Base-by-base conservation (phyloP, 2,888 invertebrate species). In the Habroteleia sp. region DNA sequence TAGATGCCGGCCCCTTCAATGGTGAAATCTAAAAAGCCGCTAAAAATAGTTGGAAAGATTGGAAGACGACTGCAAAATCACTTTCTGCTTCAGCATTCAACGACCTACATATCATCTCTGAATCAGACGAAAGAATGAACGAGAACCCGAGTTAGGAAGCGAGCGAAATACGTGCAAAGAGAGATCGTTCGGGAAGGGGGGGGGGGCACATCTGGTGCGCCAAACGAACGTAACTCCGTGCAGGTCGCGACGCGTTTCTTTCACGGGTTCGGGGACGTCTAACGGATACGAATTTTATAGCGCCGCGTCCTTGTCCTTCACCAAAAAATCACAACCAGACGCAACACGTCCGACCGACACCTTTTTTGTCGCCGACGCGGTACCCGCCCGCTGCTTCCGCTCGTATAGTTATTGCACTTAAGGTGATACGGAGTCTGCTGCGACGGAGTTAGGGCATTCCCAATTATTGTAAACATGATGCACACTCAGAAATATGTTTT, bases 81-180 rank as follows among this genome's bases (percentile, higher is more conserved):
- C 73, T 73, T 73, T 69, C 65, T 60, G 60, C 69, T 54, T 74
- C 74, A 56, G 63, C 48, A 78, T 68, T 78, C 74, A 35, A 62
- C 77, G 75, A 77, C 77, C 78, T 72, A 78, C 74, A 77, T 77
- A 77, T 78, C 73, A 78, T 77, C 76, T 58, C 63, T 74, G 62
- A 65, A 71, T 74, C 74, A 29, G 62, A 66, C 62, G 62, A 66
- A 74, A 56, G 76, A 74, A 76, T 66, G 74, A 68, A 69, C 52
- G 50, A 46, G 56, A 71, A 58, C 29, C 46, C 35, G 41, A 27
- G 68, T 39, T 27, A 20, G 52, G 14, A 46, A 60, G 46, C 27
- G 54, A 52, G 48, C 31, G 39, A 52, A 39, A 29, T 50, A 48
- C 60, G 39, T 54, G 46, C 39, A 25, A 35, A 37, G 33, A 23